Conservation (phyloP, 2,113 vertebrate genomes). For the Leucopsar rothschildi region DNA sequence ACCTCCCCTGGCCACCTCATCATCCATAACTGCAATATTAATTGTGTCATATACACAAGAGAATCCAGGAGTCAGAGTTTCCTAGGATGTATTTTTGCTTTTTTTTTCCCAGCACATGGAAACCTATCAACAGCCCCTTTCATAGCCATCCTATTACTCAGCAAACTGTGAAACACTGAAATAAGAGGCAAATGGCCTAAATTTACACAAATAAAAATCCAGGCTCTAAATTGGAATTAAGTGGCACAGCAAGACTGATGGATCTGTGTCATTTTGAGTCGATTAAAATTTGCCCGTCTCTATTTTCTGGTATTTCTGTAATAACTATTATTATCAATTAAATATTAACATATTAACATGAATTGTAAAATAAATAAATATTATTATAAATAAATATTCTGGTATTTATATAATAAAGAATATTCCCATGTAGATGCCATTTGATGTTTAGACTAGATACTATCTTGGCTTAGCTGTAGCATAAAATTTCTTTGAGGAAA, state of each 20-base stretch:
- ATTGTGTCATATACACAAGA: fast-evolving
- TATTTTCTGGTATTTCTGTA: background rate
- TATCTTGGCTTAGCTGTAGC: background rate
- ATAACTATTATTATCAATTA: no score
- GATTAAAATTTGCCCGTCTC: background rate
- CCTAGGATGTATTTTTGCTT: fast-evolving
- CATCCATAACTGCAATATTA: no score
- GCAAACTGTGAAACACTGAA: background rate
- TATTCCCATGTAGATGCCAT: background rate
- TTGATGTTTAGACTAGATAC: background rate
- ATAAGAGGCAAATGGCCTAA: background rate
- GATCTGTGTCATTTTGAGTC: background rate
- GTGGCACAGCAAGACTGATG: background rate
- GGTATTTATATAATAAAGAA: background rate
- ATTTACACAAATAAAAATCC: background rate
- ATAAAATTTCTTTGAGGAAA: background rate
- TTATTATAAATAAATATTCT: no score
- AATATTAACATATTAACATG: no score
- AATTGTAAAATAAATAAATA: no score
- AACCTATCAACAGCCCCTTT: background rate
- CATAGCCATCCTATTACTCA: background rate
- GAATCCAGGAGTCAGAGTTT: background rate
- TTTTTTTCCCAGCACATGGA: background rate
- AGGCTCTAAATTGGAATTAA: background rate
- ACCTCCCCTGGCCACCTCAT: fast-evolving